phyloP scores from a whole-genome alignment of 2,888 invertebrate genomes.

The Leucophenga montana region DNA sequence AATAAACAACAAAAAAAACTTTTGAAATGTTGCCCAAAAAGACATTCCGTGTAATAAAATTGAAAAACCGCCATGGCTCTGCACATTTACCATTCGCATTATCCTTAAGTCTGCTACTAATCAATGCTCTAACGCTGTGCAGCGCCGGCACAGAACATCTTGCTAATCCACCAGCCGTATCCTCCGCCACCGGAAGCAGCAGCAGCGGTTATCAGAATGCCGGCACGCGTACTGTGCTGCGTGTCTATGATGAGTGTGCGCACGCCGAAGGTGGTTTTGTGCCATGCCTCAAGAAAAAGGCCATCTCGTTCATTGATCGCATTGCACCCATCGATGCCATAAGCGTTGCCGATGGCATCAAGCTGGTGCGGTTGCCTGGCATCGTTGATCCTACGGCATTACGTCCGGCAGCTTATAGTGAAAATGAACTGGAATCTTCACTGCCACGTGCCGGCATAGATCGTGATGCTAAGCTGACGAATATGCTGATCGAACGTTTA shows the following conservation, averaged over 20 bases:
- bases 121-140: slow-evolving; percentile 45
- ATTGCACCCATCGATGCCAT: slow-evolving; percentile 81
- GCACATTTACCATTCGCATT: slow-evolving; percentile 37
- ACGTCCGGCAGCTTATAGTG: slow-evolving; percentile 74
- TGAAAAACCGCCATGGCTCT: slow-evolving; percentile 46
- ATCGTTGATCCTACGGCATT: slow-evolving; percentile 53
- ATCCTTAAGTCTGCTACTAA: slow-evolving; percentile 48
- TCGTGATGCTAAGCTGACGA: slow-evolving; percentile 80
- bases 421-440: slow-evolving; percentile 81
- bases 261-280: slow-evolving; percentile 79
- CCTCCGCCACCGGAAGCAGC: slow-evolving; percentile 18
- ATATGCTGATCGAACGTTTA: slow-evolving; percentile 81
- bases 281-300: slow-evolving; percentile 87
- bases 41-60: slow-evolving; percentile 50
- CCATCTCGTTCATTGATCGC: slow-evolving; percentile 84
- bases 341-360: slow-evolving; percentile 79
- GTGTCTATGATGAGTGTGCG: slow-evolving; percentile 86
- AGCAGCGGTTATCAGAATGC: slow-evolving; percentile 73
- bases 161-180: slow-evolving; percentile 41
- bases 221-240: slow-evolving; percentile 79
- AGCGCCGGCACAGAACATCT: slow-evolving; percentile 67
- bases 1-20: slow-evolving; percentile 42
- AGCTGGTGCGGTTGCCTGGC: slow-evolving; percentile 77
- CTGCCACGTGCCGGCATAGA: slow-evolving; percentile 80
- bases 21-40: slow-evolving; percentile 54